Percentiles rank a stretch among this genome's conserved stretches.
These are phyloP conservation scores for Rhinophrynus dorsalis DNA, from an alignment of 2,797 vertebrate genomes.

Conservation along the genomic window DNA sequence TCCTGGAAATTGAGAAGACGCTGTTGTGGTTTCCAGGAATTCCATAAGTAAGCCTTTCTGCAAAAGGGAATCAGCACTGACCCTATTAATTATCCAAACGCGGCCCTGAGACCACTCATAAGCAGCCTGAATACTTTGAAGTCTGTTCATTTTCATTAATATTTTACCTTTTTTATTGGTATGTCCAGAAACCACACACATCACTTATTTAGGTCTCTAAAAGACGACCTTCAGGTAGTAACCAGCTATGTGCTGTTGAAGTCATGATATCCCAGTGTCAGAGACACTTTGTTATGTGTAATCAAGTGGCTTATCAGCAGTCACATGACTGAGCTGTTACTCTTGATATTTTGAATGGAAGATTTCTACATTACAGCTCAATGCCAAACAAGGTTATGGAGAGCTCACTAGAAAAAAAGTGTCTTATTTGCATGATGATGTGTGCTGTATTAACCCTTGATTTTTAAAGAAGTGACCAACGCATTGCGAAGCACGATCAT, in stretches of 20 bases:
- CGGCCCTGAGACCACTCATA: slow-evolving; percentile 15
- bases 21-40: slow-evolving; percentile 33
- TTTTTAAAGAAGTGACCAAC: no score
- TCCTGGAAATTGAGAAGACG: slow-evolving; percentile 39
- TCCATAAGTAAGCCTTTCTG: slow-evolving; percentile 14
- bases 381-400: no score
- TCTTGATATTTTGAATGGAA: no score
- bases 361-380: no score
- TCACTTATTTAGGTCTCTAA: slow-evolving; percentile 2
- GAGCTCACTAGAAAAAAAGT: no score
- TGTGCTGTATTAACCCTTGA: no score
- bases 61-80: background rate
- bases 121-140: background rate
- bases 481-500: no score
- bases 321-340: background rate
- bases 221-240: slow-evolving; percentile 8
- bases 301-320: background rate
- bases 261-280: background rate
- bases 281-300: background rate
- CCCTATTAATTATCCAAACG: slow-evolving; percentile 33
- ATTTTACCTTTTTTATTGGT: slow-evolving; percentile 34
- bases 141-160: slow-evolving; percentile 38
- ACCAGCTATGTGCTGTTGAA: background rate
- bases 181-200: slow-evolving; percentile 8
- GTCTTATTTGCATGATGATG: no score